A percentile compares a stretch with the other conserved stretches of the same genome.
Evolutionary conservation across 64 coral and sea anemone species (phyloP).

Genomic region (Porites lutea): DNA sequence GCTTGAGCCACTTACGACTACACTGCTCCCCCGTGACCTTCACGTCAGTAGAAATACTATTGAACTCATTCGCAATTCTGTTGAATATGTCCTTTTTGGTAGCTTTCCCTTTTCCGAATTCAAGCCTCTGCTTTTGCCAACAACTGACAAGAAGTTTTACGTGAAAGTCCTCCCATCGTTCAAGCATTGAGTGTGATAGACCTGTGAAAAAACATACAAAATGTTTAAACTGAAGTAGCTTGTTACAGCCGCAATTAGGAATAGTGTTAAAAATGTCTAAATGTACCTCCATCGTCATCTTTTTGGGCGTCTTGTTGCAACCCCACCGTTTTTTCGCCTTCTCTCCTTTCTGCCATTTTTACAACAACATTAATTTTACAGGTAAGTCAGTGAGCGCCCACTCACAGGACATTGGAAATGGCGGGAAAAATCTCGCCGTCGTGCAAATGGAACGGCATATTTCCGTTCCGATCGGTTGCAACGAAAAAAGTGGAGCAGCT

Average conservation of each 20-base stretch:
- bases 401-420: too few relatives aligned
- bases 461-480: too few relatives aligned
- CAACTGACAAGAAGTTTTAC: conserved; percentile 19
- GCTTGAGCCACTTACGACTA: not conserved
- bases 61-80: not conserved
- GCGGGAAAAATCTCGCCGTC: too few relatives aligned
- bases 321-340: too few relatives aligned
- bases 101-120: conserved; percentile 20
- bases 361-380: too few relatives aligned
- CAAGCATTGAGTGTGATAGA: conserved; percentile 6
- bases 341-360: too few relatives aligned
- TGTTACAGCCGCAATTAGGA: not conserved
- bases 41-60: conserved; percentile 2
- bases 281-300: too few relatives aligned
- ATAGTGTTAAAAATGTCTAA: too few relatives aligned
- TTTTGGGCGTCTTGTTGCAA: too few relatives aligned
- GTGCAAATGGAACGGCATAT: too few relatives aligned
- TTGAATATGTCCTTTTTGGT: conserved; percentile 18
- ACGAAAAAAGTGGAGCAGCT: too few relatives aligned
- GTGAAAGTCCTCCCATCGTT: not conserved
- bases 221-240: conserved; percentile 14
- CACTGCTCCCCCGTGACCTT: conserved; percentile 8
- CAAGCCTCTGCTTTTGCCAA: conserved; percentile 16
- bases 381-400: too few relatives aligned
- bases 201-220: conserved; percentile 13